phyloP scores from a whole-genome alignment of 2,888 invertebrate genomes.

The Aspidapion aeneum region DNA sequence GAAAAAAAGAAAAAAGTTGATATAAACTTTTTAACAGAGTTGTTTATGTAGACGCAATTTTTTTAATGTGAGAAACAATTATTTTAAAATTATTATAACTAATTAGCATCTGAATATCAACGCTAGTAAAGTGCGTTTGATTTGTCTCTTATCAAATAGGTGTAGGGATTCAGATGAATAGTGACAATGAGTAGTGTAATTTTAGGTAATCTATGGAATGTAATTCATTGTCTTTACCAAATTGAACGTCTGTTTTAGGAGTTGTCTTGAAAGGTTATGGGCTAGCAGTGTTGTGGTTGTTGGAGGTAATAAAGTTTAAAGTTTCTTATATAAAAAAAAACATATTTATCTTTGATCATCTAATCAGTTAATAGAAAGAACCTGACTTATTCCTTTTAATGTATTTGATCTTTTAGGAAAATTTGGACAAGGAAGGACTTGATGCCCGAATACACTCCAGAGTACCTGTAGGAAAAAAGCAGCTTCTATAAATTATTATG shows the following conservation, averaged over 20 bases:
- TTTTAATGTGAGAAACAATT: no score
- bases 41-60: no score
- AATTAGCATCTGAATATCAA: no score
- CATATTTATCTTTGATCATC: no score
- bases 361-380: background rate
- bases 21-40: no score
- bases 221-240: no score
- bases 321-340: no score
- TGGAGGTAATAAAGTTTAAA: background rate
- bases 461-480: constrained; percentile 55
- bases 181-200: background rate
- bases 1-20: no score
- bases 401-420: constrained; percentile 38
- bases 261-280: background rate
- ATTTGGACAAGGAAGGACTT: constrained; percentile 44
- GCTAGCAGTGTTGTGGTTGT: background rate
- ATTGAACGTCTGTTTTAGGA: background rate
- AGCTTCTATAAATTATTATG: constrained; percentile 58
- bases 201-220: background rate
- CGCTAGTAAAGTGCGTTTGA: no score
- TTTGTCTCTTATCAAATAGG: no score
- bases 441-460: constrained; percentile 45
- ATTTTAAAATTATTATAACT: no score
- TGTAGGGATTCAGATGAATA: background rate
- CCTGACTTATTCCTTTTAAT: no score